Evolutionary conservation across 2,113 vertebrate genomes (phyloP), one percentile per base, ranked within the genome.

Genomic region (Apteryx mantelli): DNA sequence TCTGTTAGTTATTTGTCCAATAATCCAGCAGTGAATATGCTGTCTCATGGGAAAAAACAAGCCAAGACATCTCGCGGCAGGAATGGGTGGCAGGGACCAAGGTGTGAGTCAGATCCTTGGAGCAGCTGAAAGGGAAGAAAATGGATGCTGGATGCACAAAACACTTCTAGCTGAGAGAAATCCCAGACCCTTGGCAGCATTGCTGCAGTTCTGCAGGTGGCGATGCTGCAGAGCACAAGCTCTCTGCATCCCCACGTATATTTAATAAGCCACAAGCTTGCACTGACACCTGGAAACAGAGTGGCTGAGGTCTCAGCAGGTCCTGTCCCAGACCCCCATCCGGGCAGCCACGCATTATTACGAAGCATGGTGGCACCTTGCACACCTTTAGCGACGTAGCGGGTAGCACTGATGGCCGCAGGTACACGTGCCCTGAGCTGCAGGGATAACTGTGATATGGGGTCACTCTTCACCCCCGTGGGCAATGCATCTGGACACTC

Each of bases 1-100:
- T 7, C n/a, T 15, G 0, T 6, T 7, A 21, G 32, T 60, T 46
- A 5, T 2, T 14, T 48, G 32, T 26, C 7, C 28, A 13, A 42
- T 9, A 40, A 63, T 22, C 44, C 75, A 40, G 26, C 26, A 7
- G 38, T 1, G 30, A 26, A 2, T 46, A 36, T 58, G 61, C 11
- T n/a, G 18, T 13, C 42, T 44, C 70, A 32, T 34, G 55, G 61
- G 66, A 50, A 69, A 69, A 2, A 21, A 20, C 71, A n/a, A 30
- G 8, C 10, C 2, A 15, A n/a, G 61, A 46, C 5, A 2, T 46
- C 21, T 44, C 53, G 40, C 9, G 58, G n/a, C 28, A 48, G 65
- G 50, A 70, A 70, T 3, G 9, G 17, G n/a, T 64, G 61, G 22
- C 66, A 34, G 66, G 76, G 65, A 32, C 13, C 0, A 3, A 42